A percentile compares a stretch with the other conserved stretches of the same genome.
Evolutionary conservation across 1,140 invertebrate species (phyloP).

Genomic region (Tachypleus tridentatus): DNA sequence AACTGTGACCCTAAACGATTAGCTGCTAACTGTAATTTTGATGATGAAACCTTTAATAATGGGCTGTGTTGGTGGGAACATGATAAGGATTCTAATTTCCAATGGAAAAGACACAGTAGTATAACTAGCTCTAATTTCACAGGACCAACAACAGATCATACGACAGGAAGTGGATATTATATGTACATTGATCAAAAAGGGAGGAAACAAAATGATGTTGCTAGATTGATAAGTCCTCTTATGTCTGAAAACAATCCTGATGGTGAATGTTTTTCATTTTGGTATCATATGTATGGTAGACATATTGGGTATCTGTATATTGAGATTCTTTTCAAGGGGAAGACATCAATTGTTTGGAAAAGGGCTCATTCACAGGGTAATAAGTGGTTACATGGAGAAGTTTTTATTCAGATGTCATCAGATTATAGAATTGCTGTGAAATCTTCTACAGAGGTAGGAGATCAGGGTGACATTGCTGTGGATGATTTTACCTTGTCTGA

Average conservation of each 20-base stretch:
- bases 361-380: constrained; percentile 10
- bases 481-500: constrained; percentile 32
- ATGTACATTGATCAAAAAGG: constrained; percentile 19
- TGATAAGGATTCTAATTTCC: background rate
- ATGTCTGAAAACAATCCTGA: constrained; percentile 8
- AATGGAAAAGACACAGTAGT: constrained; percentile 16
- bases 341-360: background rate
- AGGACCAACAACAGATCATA: constrained; percentile 23
- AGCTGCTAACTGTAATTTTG: constrained; percentile 20
- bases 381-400: constrained; percentile 14
- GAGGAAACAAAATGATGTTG: background rate
- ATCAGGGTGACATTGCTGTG: constrained; percentile 32
- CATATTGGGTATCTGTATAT: constrained; percentile 12
- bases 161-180: constrained; percentile 22
- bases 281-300: constrained; percentile 26
- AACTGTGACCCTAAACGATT: constrained; percentile 22
- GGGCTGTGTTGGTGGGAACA: constrained; percentile 16
- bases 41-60: constrained; percentile 13
- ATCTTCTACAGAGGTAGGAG: background rate
- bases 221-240: constrained; percentile 11
- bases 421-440: constrained; percentile 10
- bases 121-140: constrained; percentile 8
- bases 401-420: background rate
- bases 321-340: background rate
- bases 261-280: constrained; percentile 23